Conservation (phyloP, 2,888 invertebrate genomes). For the Lamellibrachia satsuma region DNA sequence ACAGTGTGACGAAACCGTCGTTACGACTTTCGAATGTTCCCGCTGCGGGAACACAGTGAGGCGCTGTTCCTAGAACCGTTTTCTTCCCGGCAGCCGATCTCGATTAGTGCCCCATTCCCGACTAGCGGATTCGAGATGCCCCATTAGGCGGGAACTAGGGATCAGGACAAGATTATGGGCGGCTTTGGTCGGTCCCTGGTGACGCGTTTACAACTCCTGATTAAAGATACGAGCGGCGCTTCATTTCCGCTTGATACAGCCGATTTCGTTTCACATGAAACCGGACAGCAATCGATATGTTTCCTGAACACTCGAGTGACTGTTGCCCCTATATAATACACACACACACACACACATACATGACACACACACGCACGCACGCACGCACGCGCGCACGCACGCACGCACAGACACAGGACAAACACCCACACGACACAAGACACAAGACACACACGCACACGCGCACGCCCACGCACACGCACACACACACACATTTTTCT, state of each 20-base stretch:
- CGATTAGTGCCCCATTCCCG: background rate
- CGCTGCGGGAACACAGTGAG: background rate
- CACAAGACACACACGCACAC: too few relatives aligned
- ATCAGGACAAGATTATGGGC: constrained; percentile 10
- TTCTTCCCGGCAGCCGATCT: constrained; percentile 10
- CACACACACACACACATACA: background rate
- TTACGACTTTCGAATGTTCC: background rate
- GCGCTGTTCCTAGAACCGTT: background rate
- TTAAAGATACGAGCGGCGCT: background rate
- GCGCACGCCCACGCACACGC: too few relatives aligned
- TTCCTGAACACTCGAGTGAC: background rate
- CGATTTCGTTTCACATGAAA: constrained; percentile 17
- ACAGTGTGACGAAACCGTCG: constrained; percentile 2
- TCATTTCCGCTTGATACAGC: background rate
- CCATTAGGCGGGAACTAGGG: background rate
- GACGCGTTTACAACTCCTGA: background rate
- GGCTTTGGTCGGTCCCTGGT: background rate
- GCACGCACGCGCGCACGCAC: background rate
- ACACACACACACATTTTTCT: too few relatives aligned
- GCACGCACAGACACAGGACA: too few relatives aligned
- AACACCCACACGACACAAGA: too few relatives aligned
- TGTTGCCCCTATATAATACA: background rate
- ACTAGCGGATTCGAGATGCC: background rate
- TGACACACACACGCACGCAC: background rate
- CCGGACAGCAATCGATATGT: background rate